Percentiles rank a stretch among this genome's conserved stretches.
Conservation (phyloP, 2,113 vertebrate species). For the Gallinago undulata region DNA sequence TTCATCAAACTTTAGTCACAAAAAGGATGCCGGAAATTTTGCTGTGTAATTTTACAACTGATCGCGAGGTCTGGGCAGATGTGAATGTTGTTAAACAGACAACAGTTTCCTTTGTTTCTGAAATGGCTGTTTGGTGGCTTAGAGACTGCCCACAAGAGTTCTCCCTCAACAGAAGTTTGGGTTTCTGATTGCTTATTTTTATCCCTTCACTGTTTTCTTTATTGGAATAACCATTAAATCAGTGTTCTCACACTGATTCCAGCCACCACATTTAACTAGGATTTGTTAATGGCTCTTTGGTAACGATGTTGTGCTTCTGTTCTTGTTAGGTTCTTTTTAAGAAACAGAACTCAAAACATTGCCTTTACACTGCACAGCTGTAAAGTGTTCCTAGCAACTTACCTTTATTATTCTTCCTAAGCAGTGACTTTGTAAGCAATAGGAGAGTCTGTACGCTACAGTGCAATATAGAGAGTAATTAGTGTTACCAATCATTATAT, state of each 20-base stretch:
- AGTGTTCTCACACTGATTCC: neutral
- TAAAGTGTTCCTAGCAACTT: neutral
- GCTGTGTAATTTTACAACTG: neutral
- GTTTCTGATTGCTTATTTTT: neutral
- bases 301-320: neutral
- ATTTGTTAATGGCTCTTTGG: neutral
- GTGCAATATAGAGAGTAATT: neutral
- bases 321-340: neutral
- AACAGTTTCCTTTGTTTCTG: neutral
- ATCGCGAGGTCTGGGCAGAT: neutral
- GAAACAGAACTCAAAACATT: neutral
- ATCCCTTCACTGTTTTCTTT: neutral
- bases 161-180: rapidly evolving
- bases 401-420: neutral
- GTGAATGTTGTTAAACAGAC: neutral
- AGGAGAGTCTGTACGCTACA: neutral
- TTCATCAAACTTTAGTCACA: neutral
- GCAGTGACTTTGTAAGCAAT: neutral
- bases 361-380: neutral
- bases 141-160: neutral
- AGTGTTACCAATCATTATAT: neutral
- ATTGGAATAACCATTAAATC: neutral
- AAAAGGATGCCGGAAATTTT: neutral
- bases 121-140: neutral
- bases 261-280: neutral